These are phyloP conservation scores for Ophioderma brevispina DNA, from an alignment of 35 echinoderm and acorn worm species.

Conservation along the genomic window DNA sequence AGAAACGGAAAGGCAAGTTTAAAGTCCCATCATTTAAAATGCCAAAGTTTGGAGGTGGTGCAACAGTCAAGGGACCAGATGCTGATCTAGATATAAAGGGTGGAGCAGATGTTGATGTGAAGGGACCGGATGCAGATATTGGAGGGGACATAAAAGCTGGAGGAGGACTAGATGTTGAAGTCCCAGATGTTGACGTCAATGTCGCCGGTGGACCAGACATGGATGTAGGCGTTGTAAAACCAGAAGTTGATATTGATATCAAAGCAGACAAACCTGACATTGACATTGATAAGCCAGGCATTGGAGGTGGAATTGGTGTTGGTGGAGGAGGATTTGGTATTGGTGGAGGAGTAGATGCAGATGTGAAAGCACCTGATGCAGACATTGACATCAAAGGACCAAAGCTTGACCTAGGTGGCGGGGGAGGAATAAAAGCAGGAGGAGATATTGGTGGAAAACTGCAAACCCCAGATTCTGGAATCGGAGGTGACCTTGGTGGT, in stretches of 20 bases:
- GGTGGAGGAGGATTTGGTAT: background rate
- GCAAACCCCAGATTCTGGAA: background rate
- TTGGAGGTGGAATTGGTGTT: conserved; percentile 12
- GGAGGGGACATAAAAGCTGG: conserved; percentile 1
- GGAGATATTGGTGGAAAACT: conserved; percentile 29
- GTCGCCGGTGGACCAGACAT: background rate
- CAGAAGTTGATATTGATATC: conserved; percentile 40
- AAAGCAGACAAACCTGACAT: conserved; percentile 20
- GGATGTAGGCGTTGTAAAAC: conserved; percentile 20
- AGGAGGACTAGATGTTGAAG: conserved; percentile 14
- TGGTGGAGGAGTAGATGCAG: background rate
- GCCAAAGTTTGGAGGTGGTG: conserved; percentile 46
- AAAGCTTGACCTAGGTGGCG: background rate
- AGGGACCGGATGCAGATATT: conserved; percentile 42
- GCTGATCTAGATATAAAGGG: conserved; percentile 11
- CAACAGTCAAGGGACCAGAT: conserved; percentile 31
- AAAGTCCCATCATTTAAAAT: background rate
- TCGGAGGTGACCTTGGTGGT: conserved; percentile 16
- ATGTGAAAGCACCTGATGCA: background rate
- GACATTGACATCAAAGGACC: conserved; percentile 1
- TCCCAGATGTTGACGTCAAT: background rate
- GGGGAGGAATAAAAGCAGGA: conserved; percentile 7
- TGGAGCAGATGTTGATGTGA: conserved; percentile 12
- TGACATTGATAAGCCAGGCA: background rate
- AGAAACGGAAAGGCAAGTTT: background rate